Evolutionary conservation across 2,113 vertebrate genomes (phyloP).

Genomic region (Aphyosemion australe): DNA sequence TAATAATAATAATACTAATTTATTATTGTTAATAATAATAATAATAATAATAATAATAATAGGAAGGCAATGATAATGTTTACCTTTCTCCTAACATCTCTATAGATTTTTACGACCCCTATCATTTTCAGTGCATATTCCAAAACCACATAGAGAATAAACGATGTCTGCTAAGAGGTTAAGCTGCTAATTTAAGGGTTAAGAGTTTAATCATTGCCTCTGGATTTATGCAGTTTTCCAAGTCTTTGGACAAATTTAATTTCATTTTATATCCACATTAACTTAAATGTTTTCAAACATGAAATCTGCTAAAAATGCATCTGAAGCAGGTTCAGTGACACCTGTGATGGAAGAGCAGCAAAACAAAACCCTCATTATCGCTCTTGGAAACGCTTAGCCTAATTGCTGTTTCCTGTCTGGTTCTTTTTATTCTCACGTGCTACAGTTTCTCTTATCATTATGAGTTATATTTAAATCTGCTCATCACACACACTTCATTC

Average conservation of each 20-base stretch:
- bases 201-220: neutral
- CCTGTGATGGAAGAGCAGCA: neutral
- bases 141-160: too few relatives aligned
- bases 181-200: too few relatives aligned
- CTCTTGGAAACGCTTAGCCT: constrained; percentile 16
- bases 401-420: neutral
- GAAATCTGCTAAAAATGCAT: neutral
- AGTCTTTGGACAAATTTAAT: neutral
- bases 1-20: too few relatives aligned
- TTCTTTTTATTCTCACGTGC: neutral
- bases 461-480: too few relatives aligned
- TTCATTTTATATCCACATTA: neutral
- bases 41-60: too few relatives aligned
- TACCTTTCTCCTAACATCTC: too few relatives aligned
- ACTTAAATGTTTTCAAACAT: neutral
- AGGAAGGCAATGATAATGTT: too few relatives aligned
- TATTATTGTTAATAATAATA: too few relatives aligned
- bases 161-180: too few relatives aligned
- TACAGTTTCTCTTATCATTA: neutral
- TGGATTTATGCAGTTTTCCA: neutral
- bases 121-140: too few relatives aligned
- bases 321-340: neutral
- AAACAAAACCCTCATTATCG: neutral
- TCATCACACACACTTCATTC: too few relatives aligned
- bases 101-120: too few relatives aligned